These are phyloP conservation scores for Rhamphomyia laevipes DNA, from an alignment of 2,888 invertebrate species.

Conservation along the genomic window DNA sequence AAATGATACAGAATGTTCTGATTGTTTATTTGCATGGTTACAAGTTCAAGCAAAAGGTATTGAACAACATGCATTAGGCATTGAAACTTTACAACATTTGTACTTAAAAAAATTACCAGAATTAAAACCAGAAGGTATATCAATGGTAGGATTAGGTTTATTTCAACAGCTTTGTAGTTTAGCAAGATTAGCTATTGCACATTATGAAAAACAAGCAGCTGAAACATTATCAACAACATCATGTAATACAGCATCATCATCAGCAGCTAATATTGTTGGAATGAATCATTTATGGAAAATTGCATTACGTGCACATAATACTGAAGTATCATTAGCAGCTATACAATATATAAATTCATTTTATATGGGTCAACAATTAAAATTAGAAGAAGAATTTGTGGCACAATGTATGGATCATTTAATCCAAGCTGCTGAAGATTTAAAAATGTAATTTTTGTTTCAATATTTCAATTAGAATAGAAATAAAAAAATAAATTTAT, in stretches of 20 bases:
- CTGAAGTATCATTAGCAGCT: conserved; percentile 89
- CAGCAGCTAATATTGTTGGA: conserved; percentile 53
- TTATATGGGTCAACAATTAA: conserved; percentile 84
- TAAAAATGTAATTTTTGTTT: conserved; percentile 34
- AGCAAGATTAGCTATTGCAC: conserved; percentile 67
- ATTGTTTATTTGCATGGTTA: conserved; percentile 89
- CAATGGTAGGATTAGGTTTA: conserved; percentile 80
- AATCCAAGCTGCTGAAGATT: conserved; percentile 66
- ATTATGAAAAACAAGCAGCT: conserved; percentile 42
- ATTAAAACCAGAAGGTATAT: conserved; percentile 75
- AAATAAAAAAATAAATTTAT: background rate
- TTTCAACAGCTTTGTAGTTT: conserved; percentile 86
- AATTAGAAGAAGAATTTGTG: conserved; percentile 87
- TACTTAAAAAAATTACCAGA: conserved; percentile 83
- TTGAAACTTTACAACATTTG: conserved; percentile 76
- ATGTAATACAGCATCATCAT: conserved; percentile 17
- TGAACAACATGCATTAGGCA: conserved; percentile 80
- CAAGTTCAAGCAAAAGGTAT: conserved; percentile 84
- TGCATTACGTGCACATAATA: conserved; percentile 78
- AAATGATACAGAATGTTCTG: conserved; percentile 71
- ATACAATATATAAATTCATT: conserved; percentile 90
- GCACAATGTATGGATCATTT: conserved; percentile 88
- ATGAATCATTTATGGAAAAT: conserved; percentile 95
- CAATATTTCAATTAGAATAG: conserved; percentile 11
- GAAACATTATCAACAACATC: conserved; percentile 14